These are phyloP conservation scores for Prosopocoilus inquinatus DNA, from an alignment of 2,888 invertebrate species.

Conservation along the genomic window DNA sequence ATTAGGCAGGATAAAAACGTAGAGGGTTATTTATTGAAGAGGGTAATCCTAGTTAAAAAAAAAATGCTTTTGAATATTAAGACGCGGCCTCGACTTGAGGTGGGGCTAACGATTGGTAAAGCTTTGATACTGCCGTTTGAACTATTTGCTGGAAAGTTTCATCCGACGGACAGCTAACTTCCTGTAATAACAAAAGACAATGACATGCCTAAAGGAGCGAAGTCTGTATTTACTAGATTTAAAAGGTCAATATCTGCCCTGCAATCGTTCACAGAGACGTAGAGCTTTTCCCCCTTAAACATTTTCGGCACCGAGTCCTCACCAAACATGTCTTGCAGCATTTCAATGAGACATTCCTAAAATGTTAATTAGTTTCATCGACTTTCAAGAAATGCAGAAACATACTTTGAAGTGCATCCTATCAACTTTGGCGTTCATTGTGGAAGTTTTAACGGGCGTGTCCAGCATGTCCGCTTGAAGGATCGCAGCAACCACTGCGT, in stretches of 20 bases:
- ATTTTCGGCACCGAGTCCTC: slow-evolving; percentile 91
- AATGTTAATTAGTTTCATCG: slow-evolving; percentile 1
- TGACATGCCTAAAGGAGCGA: not conserved
- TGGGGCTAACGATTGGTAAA: slow-evolving; percentile 79
- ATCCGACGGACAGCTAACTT: slow-evolving; percentile 79
- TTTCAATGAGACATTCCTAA: slow-evolving; percentile 82
- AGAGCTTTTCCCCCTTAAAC: slow-evolving; percentile 85
- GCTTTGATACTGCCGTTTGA: slow-evolving; percentile 78
- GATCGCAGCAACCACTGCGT: slow-evolving; percentile 86
- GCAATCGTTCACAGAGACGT: slow-evolving; percentile 81
- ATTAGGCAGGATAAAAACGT: too few species aligned
- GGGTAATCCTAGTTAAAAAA: too few species aligned
- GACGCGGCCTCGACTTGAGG: slow-evolving; percentile 40
- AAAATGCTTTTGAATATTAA: not conserved
- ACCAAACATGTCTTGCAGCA: slow-evolving; percentile 93
- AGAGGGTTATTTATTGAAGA: too few species aligned
- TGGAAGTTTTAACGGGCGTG: slow-evolving; percentile 59
- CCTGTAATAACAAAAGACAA: slow-evolving; percentile 52
- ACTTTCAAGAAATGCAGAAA: not conserved
- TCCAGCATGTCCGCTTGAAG: slow-evolving; percentile 77
- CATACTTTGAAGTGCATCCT: slow-evolving; percentile 84
- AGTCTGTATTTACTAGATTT: slow-evolving; percentile 63
- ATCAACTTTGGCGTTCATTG: slow-evolving; percentile 73
- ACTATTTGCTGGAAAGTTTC: slow-evolving; percentile 80
- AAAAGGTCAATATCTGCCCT: slow-evolving; percentile 82